phyloP scores from a whole-genome alignment of 2,888 invertebrate species.

The Pegoplata infirma region DNA sequence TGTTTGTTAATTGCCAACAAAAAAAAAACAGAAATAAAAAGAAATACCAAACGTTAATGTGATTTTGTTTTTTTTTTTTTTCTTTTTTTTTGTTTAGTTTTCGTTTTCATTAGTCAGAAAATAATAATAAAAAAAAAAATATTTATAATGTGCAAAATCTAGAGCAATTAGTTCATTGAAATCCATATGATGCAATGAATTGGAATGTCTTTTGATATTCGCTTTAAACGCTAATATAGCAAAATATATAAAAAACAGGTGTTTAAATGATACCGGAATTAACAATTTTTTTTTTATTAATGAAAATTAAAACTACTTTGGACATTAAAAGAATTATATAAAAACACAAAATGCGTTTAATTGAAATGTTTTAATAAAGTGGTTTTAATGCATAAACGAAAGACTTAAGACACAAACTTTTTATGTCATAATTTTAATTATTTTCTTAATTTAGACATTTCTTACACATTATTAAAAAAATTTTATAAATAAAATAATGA shows the following conservation, averaged over 20 bases:
- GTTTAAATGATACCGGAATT: conserved; percentile 49
- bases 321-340: neutral
- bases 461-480: no score
- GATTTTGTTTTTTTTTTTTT: no score
- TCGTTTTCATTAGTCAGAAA: neutral
- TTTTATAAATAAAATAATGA: no score
- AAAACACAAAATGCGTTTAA: no score
- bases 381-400: no score
- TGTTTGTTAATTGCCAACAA: neutral
- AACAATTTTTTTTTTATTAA: conserved; percentile 1
- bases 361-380: no score
- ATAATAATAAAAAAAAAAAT: conserved; percentile 19
- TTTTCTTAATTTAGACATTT: no score
- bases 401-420: no score
- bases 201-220: conserved; percentile 39
- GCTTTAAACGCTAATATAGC: neutral
- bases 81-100: no score
- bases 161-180: conserved; percentile 55
- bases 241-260: no score
- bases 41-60: neutral
- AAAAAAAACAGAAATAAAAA: neutral
- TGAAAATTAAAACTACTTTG: neutral
- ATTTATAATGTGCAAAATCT: conserved; percentile 55
- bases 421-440: no score
- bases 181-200: conserved; percentile 43